These are phyloP conservation scores for Drosophila kuntzei DNA, from an alignment of 2,888 invertebrate species.

Conservation along the genomic window DNA sequence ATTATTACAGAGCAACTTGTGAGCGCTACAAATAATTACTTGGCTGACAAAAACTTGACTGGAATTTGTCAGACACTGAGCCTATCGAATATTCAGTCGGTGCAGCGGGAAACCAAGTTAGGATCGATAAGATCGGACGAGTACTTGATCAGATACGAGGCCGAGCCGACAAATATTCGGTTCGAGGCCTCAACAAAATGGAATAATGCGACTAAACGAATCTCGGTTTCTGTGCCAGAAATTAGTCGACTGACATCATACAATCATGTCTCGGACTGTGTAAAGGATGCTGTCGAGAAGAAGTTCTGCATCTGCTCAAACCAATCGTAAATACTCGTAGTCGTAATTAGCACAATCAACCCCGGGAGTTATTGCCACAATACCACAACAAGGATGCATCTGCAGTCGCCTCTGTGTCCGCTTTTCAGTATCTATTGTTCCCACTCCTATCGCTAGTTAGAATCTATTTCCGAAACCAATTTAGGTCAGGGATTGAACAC, in stretches of 20 bases:
- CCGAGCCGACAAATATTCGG: constrained; percentile 12
- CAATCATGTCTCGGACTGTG: constrained; percentile 23
- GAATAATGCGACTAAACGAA: constrained; percentile 29
- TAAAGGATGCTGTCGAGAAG: constrained; percentile 64
- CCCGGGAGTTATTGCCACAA: constrained; percentile 21
- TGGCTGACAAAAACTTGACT: constrained; percentile 44
- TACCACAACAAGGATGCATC: constrained; percentile 38
- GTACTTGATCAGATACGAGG: constrained; percentile 34
- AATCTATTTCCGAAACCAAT: constrained; percentile 52
- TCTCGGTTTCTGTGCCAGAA: constrained; percentile 24
- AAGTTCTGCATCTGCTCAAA: constrained; percentile 74
- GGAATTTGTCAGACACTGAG: constrained; percentile 52
- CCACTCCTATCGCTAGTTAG: constrained; percentile 37
- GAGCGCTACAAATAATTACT: constrained; percentile 66
- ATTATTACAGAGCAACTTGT: constrained; percentile 54
- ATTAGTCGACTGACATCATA: constrained; percentile 42
- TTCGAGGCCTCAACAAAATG: constrained; percentile 41
- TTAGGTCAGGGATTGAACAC: constrained; percentile 35
- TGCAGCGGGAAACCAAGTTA: constrained; percentile 1
- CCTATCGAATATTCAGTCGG: constrained; percentile 28
- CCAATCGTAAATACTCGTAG: constrained; percentile 1
- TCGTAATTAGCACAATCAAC: constrained; percentile 24
- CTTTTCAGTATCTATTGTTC: constrained; percentile 45
- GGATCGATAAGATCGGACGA: neutral
- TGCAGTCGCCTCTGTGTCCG: constrained; percentile 20